phyloP scores from a whole-genome alignment of 2,888 invertebrate species.

The Drosophila meridiana region DNA sequence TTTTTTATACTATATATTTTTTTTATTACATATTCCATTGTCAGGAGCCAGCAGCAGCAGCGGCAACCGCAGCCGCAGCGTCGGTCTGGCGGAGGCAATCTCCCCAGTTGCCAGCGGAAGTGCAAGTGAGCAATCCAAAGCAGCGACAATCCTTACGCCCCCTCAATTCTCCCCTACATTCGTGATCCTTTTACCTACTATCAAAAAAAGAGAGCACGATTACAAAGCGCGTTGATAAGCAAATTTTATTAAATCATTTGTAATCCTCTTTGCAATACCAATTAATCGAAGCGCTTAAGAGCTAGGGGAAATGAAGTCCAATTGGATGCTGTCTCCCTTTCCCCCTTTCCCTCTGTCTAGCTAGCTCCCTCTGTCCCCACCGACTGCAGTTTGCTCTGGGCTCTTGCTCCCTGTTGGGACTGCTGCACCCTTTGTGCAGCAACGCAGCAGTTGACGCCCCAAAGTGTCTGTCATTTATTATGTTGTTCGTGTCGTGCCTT shows the following conservation, averaged over 20 bases:
- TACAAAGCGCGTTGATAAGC: constrained; percentile 53
- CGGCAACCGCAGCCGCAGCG: constrained; percentile 21
- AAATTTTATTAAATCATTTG: constrained; percentile 57
- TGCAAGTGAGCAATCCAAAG: constrained; percentile 71
- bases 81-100: constrained; percentile 47
- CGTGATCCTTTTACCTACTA: background rate
- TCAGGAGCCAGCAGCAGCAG: constrained; percentile 41
- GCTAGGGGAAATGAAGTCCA: constrained; percentile 17
- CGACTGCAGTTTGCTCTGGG: constrained; percentile 9
- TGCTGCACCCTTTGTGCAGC: constrained; percentile 19
- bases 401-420: background rate
- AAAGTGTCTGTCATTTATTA: constrained; percentile 61
- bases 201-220: constrained; percentile 8
- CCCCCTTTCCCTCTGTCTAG: background rate
- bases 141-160: background rate
- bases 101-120: constrained; percentile 47
- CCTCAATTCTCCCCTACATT: background rate
- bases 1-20: constrained; percentile 36
- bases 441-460: constrained; percentile 34
- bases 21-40: constrained; percentile 68
- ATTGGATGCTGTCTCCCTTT: background rate
- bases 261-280: constrained; percentile 67
- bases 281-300: constrained; percentile 62
- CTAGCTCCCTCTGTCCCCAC: background rate
- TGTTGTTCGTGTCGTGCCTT: constrained; percentile 34